These are phyloP conservation scores for Sphenopsis melanotis DNA, from an alignment of 2,797 vertebrate genomes.

Conservation along the genomic window DNA sequence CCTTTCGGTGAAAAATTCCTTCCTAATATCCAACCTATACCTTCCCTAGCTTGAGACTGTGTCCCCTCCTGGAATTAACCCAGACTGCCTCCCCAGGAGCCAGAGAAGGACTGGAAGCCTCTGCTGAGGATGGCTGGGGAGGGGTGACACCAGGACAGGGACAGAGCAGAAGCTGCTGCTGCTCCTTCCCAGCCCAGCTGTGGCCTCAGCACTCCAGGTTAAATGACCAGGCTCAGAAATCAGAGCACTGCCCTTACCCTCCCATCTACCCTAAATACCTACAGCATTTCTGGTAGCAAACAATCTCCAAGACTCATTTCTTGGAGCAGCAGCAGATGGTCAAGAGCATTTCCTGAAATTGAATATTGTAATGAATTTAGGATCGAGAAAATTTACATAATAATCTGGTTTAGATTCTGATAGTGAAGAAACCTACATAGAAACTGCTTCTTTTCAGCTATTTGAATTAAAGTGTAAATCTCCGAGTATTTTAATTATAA, in stretches of 20 bases:
- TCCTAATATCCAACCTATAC: too few relatives aligned
- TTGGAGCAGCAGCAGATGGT: constrained; percentile 60
- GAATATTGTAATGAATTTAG: constrained; percentile 63
- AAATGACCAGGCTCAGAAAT: neutral
- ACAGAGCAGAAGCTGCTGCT: neutral
- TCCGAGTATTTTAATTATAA: constrained; percentile 51
- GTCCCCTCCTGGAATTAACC: neutral
- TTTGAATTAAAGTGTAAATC: neutral
- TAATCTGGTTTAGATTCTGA: constrained; percentile 54
- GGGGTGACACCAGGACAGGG: neutral
- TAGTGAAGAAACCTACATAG: constrained; percentile 34
- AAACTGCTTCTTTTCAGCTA: constrained; percentile 36
- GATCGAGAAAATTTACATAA: constrained; percentile 62
- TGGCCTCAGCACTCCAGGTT: neutral
- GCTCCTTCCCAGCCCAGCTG: fast-evolving
- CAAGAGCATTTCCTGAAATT: constrained; percentile 67
- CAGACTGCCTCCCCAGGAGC: fast-evolving
- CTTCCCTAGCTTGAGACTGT: too few relatives aligned
- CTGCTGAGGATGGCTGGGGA: fast-evolving
- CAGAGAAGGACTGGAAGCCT: fast-evolving
- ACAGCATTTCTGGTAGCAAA: constrained; percentile 17
- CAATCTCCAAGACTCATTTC: constrained; percentile 45
- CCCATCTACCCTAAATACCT: constrained; percentile 7
- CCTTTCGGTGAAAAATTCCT: too few relatives aligned
- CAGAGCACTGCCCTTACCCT: neutral